Evolutionary conservation across 2,113 vertebrate species (phyloP).

Genomic region (Dinomys branickii): DNA sequence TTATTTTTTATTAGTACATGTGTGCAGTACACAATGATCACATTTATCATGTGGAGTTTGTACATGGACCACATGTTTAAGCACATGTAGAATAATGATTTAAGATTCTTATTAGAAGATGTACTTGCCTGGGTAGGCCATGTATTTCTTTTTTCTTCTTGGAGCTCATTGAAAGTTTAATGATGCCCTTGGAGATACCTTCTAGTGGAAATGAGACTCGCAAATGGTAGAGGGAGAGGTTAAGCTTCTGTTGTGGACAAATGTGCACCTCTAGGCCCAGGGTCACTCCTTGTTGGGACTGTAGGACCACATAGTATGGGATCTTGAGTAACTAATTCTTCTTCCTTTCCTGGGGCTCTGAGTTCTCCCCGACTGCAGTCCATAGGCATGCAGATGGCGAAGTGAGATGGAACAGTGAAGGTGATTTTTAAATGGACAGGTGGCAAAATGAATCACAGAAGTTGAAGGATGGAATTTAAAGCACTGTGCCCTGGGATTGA

Average conservation of each 20-base stretch:
- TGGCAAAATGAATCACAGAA: background rate
- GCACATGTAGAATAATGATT: background rate
- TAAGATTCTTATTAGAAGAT: background rate
- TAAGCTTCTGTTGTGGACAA: accelerated
- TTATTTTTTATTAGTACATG: background rate
- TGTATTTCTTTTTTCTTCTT: background rate
- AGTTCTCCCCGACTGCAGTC: accelerated
- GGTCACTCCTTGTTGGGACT: background rate
- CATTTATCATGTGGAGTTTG: background rate
- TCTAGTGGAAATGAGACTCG: background rate
- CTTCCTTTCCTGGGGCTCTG: background rate
- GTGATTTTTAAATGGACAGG: background rate
- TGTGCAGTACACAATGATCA: background rate
- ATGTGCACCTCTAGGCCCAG: no score
- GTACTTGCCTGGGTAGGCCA: background rate
- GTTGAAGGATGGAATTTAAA: background rate
- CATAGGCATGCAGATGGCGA: background rate
- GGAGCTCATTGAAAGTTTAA: background rate
- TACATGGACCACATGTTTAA: background rate
- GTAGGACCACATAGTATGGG: accelerated
- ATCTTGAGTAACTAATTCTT: background rate
- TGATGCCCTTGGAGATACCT: background rate
- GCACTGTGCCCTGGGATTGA: background rate
- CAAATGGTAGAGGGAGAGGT: background rate
- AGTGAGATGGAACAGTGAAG: background rate